Evolutionary conservation across 2,113 vertebrate genomes (phyloP), one percentile per base, ranked within the genome.

Genomic region (Nothobranchius kuhntae): DNA sequence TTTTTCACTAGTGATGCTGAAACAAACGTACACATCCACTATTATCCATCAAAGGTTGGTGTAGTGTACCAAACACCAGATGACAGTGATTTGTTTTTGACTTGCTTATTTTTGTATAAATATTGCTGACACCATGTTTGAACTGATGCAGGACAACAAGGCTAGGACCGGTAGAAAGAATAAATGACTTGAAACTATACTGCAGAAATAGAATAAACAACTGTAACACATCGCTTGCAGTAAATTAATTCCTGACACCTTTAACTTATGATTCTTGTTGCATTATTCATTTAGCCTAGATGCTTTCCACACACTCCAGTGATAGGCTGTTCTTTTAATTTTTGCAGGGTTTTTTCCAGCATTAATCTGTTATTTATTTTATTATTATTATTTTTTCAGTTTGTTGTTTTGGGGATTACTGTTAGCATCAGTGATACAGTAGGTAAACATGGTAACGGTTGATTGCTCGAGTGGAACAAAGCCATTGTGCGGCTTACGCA

Each of bases 391-490:
- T 30, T 13, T 42, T 44, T 13, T 9, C 55, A 44, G 10, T 21
- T 13, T 42, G 26, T 48, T 21, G n/a, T 24, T 15, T 26, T 38
- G n/a, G 50, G 46, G 56, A 74, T 55, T 9, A 30, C 13, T 68
- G 44, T 47, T 9, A 44, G 13, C 2, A 51, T 40, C 44, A 13
- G 26, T 13, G 61, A 57, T 68, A 53, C 45, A 68, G 65, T 44
- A 57, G 30, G 71, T 53, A 75, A 69, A 64, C 62, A 65, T 13
- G 12, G 64, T 35, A 63, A 53, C 17, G 42, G 47, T 53, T 75
- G 53, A 52, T 63, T 59, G 35, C 53, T 75, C 10, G 10, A 57
- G 73, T 40, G n/a, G 60, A 64, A 35, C 52, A 21, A 53, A 60
- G 63, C 38, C 30, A 53, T n/a, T 13, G 30, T 52, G 53, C 26